Percentiles rank a stretch among this genome's conserved stretches.
Conservation (phyloP, 2,888 invertebrate species). For the Drosophila ezoana region DNA sequence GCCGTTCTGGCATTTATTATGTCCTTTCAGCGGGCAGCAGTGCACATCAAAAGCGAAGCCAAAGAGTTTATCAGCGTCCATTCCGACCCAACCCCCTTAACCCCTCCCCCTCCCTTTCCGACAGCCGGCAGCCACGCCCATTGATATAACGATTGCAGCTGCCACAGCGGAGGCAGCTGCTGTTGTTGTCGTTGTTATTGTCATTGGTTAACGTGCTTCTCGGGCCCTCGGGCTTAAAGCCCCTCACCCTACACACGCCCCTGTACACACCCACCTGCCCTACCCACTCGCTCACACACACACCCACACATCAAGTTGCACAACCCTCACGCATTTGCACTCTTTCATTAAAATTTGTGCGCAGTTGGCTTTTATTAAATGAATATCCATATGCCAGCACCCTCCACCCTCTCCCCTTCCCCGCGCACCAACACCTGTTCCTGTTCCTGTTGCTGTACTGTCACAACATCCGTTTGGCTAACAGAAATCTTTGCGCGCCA, state of each 20-base stretch:
- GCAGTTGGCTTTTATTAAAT: slow-evolving; percentile 76
- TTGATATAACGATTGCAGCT: slow-evolving; percentile 41
- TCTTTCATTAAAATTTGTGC: slow-evolving; percentile 73
- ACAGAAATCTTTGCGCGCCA: slow-evolving; percentile 43
- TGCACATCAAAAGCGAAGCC: slow-evolving; percentile 63
- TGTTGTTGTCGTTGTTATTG: slow-evolving; percentile 32
- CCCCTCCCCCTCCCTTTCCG: background rate
- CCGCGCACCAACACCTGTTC: slow-evolving; percentile 3
- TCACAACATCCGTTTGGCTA: slow-evolving; percentile 16
- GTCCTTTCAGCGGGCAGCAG: slow-evolving; percentile 65
- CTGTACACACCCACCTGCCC: background rate
- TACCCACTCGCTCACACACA: slow-evolving; percentile 33
- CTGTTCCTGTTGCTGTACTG: background rate
- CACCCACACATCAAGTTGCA: background rate
- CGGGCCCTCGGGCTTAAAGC: slow-evolving; percentile 23
- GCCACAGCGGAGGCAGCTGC: slow-evolving; percentile 18
- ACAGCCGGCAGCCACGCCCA: slow-evolving; percentile 1
- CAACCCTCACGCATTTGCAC: slow-evolving; percentile 48
- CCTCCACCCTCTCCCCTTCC: background rate
- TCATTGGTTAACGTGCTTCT: slow-evolving; percentile 34
- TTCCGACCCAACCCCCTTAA: slow-evolving; percentile 12
- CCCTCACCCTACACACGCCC: background rate
- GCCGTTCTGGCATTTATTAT: slow-evolving; percentile 65
- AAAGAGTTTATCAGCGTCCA: slow-evolving; percentile 72
- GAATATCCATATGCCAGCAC: slow-evolving; percentile 59